These are phyloP conservation scores for Homarus americanus DNA, from an alignment of 1,140 invertebrate species.

Conservation along the genomic window DNA sequence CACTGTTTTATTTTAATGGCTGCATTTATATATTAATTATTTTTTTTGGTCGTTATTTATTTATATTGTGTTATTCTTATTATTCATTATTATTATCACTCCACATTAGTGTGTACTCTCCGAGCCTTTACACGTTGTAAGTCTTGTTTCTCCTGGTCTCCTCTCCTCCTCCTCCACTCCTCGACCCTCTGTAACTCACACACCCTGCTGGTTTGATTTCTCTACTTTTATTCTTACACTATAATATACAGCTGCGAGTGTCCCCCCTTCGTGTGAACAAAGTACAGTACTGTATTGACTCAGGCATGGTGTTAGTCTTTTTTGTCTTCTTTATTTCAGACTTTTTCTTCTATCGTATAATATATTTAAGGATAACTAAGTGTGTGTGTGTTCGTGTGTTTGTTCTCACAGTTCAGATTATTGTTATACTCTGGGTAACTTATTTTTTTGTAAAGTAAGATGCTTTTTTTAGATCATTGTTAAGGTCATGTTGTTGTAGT, in stretches of 20 bases:
- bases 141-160: neutral
- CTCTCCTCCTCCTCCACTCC: neutral
- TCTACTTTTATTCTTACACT: slow-evolving; percentile 3
- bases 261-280: slow-evolving; percentile 15
- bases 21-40: slow-evolving; percentile 17
- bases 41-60: slow-evolving; percentile 6
- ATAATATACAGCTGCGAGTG: slow-evolving; percentile 6
- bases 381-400: neutral
- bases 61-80: neutral
- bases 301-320: slow-evolving; percentile 56
- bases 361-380: slow-evolving; percentile 21
- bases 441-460: too few species aligned
- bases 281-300: slow-evolving; percentile 58
- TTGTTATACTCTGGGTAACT: too few species aligned
- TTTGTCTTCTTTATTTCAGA: neutral
- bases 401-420: too few species aligned
- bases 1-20: neutral
- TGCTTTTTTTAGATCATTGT: too few species aligned
- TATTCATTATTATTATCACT: neutral
- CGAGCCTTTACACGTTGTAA: neutral
- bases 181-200: neutral
- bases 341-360: slow-evolving; percentile 54
- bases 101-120: neutral
- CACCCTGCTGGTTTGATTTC: neutral
- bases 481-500: neutral